Conservation (phyloP, 2,888 invertebrate genomes). For the Drosophila longiperda region DNA sequence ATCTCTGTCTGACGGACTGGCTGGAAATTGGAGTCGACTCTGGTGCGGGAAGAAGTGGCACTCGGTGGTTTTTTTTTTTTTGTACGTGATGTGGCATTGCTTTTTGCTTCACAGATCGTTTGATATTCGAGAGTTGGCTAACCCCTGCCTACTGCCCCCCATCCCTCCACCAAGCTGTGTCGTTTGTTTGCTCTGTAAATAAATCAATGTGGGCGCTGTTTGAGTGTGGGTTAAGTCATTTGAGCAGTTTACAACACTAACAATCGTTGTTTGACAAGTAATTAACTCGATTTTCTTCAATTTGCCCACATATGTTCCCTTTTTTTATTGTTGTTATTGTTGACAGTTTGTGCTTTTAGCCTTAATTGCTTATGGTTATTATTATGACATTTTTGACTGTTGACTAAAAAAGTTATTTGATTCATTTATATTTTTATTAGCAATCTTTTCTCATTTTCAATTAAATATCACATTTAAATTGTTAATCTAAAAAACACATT, state of each 20-base stretch:
- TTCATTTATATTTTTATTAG: background rate
- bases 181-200: constrained; percentile 72
- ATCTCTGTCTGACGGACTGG: constrained; percentile 29
- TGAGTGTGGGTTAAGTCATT: constrained; percentile 59
- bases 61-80: constrained; percentile 26
- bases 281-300: constrained; percentile 61
- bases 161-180: background rate
- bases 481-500: background rate
- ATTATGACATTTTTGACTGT: background rate
- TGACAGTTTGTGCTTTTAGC: constrained; percentile 1
- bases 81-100: constrained; percentile 67
- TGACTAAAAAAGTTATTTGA: background rate
- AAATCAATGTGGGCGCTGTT: constrained; percentile 58
- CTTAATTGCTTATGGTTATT: constrained; percentile 1
- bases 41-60: background rate
- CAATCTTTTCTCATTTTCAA: background rate
- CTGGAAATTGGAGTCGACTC: constrained; percentile 51
- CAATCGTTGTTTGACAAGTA: constrained; percentile 73
- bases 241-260: constrained; percentile 75
- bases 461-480: background rate
- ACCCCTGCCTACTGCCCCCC: background rate
- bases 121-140: constrained; percentile 57
- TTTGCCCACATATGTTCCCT: constrained; percentile 9
- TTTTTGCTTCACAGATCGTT: constrained; percentile 75
- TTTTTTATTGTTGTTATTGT: background rate